Base-by-base conservation (phyloP, 1,140 invertebrate species). In the Galleria mellonella region DNA sequence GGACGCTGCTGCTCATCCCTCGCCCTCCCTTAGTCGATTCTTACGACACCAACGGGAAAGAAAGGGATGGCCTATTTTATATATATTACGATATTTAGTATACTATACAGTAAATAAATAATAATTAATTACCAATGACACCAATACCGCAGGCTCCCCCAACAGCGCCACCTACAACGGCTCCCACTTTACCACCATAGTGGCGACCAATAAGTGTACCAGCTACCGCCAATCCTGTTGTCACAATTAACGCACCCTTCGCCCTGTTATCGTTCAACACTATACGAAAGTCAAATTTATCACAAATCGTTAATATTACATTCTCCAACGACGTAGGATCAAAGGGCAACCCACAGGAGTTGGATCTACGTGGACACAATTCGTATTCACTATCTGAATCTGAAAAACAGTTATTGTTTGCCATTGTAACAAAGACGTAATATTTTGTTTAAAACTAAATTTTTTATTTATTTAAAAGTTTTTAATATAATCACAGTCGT, bases 81-180 rank as follows among this genome's bases (percentile, higher is more conserved):
- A n/a, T n/a, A n/a, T n/a, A n/a, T n/a, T n/a, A n/a, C n/a, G n/a
- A n/a, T n/a, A n/a, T n/a, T n/a, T n/a, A n/a, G n/a, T n/a, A n/a
- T n/a, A n/a, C n/a, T n/a, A n/a, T n/a, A n/a, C n/a, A n/a, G n/a
- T n/a, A n/a, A n/a, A n/a, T n/a, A n/a, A n/a, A n/a, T n/a, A n/a
- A n/a, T n/a, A n/a, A n/a, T n/a, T 15, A 62, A 61, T 70, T 52
- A 79, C 78, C 68, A 40, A 72, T 59, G 37, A 78, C 52, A 6
- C 77, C 77, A 23, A 81, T 15, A 1, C 81, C 77, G 37, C 75
- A 84, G 8, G 56, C 71, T 1, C 77, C 81, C 3, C 81, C 77
- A 7, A 84, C 61, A 0, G 68, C 74, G 0, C 81, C 71, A 1
- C 77, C 81, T 5, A 82, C 59, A 0, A 66, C 71, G 0, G 77